A percentile compares a stretch with the other conserved stretches of the same genome.
phyloP scores from a whole-genome alignment of 2,888 invertebrate genomes.

The Tolmerus cingulatus region DNA sequence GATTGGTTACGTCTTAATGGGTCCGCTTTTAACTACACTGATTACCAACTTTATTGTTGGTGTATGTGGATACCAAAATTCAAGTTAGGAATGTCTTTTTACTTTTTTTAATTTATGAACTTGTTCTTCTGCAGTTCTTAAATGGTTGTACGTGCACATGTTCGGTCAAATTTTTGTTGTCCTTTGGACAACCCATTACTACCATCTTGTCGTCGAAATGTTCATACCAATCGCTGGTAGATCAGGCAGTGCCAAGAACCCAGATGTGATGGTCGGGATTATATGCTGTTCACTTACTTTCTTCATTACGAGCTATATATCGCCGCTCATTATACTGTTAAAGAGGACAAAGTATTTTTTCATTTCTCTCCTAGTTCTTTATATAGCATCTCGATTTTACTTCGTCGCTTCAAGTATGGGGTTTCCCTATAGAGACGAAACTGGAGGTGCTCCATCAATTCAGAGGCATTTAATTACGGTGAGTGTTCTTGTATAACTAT shows the following conservation, averaged over 20 bases:
- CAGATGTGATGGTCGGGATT: constrained; percentile 63
- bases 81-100: constrained; percentile 51
- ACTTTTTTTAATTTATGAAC: neutral
- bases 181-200: constrained; percentile 55
- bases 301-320: constrained; percentile 60
- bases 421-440: constrained; percentile 66
- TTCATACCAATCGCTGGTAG: constrained; percentile 64
- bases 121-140: constrained; percentile 51
- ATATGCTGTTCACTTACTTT: constrained; percentile 60
- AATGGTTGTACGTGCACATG: constrained; percentile 57
- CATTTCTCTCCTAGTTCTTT: constrained; percentile 53
- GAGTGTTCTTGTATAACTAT: constrained; percentile 47
- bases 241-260: constrained; percentile 63
- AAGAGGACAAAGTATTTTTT: constrained; percentile 54
- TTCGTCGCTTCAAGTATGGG: constrained; percentile 62
- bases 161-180: constrained; percentile 55
- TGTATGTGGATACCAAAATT: constrained; percentile 53
- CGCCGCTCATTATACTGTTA: constrained; percentile 55
- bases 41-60: constrained; percentile 53
- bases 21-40: constrained; percentile 54
- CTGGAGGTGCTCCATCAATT: constrained; percentile 57
- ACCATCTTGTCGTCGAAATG: constrained; percentile 55
- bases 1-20: constrained; percentile 54
- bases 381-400: constrained; percentile 55
- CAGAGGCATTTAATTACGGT: constrained; percentile 67